A percentile compares a stretch with the other conserved stretches of the same genome.
These are phyloP conservation scores for Nomada goodeniana DNA, from an alignment of 2,888 invertebrate species.

Conservation along the genomic window DNA sequence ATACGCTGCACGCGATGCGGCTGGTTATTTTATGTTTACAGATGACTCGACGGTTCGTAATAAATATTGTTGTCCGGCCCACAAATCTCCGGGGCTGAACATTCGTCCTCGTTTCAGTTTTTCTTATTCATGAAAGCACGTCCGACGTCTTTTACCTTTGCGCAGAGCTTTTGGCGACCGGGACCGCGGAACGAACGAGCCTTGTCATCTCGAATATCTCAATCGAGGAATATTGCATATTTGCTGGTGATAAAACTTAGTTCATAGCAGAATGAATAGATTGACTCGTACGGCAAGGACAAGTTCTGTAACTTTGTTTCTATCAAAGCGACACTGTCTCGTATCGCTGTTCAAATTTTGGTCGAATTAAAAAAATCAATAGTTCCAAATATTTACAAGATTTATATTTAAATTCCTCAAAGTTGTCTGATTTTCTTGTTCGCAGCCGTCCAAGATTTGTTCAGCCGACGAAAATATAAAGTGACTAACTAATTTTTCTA, in stretches of 20 bases:
- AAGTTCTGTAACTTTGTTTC: too few relatives aligned
- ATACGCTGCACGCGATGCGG: constrained; percentile 52
- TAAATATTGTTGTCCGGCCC: constrained; percentile 59
- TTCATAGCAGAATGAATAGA: too few relatives aligned
- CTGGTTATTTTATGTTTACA: constrained; percentile 67
- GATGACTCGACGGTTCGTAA: constrained; percentile 57
- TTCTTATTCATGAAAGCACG: constrained; percentile 37
- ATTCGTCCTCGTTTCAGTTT: constrained; percentile 41
- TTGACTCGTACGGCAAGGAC: too few relatives aligned
- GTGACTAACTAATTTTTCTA: too few relatives aligned
- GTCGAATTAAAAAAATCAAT: neutral
- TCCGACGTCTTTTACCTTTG: constrained; percentile 21
- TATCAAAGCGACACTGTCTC: too few relatives aligned
- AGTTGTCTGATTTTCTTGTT: too few relatives aligned
- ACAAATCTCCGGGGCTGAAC: constrained; percentile 60
- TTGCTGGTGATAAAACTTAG: too few relatives aligned
- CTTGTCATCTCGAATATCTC: constrained; percentile 12
- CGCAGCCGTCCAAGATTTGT: too few relatives aligned
- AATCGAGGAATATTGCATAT: neutral
- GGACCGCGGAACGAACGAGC: neutral
- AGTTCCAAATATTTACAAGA: neutral
- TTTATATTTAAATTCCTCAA: too few relatives aligned
- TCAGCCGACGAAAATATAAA: too few relatives aligned
- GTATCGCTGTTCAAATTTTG: too few relatives aligned
- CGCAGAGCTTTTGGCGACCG: neutral